A percentile compares a stretch with the other conserved stretches of the same genome.
Conservation (phyloP, 2,113 vertebrate genomes). For the Crocuta crocuta region DNA sequence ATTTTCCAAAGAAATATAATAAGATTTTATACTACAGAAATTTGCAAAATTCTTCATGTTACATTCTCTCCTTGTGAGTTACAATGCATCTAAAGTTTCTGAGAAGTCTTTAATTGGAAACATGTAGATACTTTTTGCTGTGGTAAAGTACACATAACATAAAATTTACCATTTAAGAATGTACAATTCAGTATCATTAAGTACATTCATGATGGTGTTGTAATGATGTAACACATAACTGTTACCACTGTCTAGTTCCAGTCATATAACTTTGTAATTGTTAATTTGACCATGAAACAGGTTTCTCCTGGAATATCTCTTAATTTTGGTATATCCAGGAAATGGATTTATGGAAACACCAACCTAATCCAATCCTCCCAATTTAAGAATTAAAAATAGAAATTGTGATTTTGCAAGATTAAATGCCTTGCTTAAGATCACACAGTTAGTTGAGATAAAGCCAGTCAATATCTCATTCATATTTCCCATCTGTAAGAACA, state of each 20-base stretch:
- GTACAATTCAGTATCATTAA: not conserved
- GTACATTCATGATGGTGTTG: not conserved
- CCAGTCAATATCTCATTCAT: not conserved
- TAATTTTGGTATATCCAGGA: not conserved
- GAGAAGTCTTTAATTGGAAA: not conserved
- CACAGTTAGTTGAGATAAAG: not conserved
- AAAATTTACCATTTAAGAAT: not conserved
- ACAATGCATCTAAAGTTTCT: not conserved
- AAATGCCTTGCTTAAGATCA: not conserved
- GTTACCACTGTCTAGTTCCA: not conserved
- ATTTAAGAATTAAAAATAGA: constrained; percentile 38
- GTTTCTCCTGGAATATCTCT: constrained; percentile 30
- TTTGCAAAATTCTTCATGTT: not conserved
- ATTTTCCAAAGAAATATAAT: not conserved
- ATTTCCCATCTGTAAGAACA: not conserved
- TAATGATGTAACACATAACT: not conserved
- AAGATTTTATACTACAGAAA: not conserved
- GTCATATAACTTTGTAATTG: not conserved
- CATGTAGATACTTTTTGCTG: not conserved
- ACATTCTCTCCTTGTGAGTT: not conserved
- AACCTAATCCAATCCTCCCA: not conserved
- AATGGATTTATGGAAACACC: not conserved
- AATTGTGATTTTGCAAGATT: not conserved
- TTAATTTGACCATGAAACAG: not conserved
- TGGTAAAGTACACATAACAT: not conserved